phyloP scores from a whole-genome alignment of 2,113 vertebrate species.

The Microtus oregoni region DNA sequence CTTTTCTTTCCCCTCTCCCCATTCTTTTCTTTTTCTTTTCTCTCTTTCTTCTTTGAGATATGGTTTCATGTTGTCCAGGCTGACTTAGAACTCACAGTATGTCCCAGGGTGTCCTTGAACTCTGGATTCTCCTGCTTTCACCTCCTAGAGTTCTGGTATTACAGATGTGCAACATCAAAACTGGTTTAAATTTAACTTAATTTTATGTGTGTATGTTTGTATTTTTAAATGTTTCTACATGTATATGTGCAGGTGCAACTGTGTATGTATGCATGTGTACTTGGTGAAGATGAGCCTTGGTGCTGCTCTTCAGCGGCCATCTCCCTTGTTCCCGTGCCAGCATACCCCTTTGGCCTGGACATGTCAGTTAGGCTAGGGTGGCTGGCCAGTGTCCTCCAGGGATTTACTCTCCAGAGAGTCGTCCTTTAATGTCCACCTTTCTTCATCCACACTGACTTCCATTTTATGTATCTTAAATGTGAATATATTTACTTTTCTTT shows the following conservation, averaged over 20 bases:
- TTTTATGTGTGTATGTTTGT: not conserved
- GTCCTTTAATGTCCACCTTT: not conserved
- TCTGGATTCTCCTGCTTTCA: not conserved
- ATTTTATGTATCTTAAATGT: not conserved
- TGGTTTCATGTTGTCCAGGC: not conserved
- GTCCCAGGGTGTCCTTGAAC: not conserved
- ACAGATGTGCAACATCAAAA: not conserved
- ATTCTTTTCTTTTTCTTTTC: not conserved
- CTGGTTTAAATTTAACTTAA: not conserved
- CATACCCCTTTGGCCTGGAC: not conserved
- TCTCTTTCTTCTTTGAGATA: not conserved
- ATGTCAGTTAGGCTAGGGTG: not conserved
- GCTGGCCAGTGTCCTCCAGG: not conserved
- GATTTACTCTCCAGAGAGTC: not conserved
- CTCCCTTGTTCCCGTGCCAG: not conserved
- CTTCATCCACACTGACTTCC: not conserved
- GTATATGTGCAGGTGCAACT: not conserved
- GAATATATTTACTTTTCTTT: not conserved
- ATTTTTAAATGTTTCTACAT: not conserved
- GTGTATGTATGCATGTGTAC: not conserved
- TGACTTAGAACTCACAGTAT: not conserved
- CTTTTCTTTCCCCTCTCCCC: not conserved
- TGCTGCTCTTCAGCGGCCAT: not conserved
- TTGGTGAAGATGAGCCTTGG: not conserved
- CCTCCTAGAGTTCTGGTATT: not conserved